Percentiles rank a stretch among this genome's conserved stretches.
phyloP scores from a whole-genome alignment of 1,140 invertebrate species.

The Lethrus apterus region DNA sequence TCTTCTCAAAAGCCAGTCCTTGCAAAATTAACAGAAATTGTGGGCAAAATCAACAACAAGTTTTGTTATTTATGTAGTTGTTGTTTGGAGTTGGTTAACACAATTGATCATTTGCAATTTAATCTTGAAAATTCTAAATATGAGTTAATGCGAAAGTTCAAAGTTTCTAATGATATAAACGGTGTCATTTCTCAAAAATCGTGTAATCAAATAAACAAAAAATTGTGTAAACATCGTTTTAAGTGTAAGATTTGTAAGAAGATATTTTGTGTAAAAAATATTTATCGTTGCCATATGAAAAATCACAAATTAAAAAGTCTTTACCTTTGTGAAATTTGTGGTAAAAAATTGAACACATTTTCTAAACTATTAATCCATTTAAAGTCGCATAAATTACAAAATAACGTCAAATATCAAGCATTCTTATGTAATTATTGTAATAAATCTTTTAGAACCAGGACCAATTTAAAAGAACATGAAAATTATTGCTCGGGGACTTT shows the following conservation, averaged over 20 bases:
- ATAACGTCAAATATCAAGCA: neutral
- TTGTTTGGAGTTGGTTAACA: conserved; percentile 35
- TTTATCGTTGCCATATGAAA: conserved; percentile 18
- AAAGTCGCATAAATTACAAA: conserved; percentile 11
- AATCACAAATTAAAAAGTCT: conserved; percentile 17
- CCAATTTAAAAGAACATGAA: conserved; percentile 32
- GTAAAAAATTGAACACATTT: conserved; percentile 14
- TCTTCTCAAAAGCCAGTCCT: conserved; percentile 33
- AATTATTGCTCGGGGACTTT: conserved; percentile 33
- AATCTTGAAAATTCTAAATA: conserved; percentile 27
- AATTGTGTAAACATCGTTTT: conserved; percentile 10
- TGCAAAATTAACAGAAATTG: conserved; percentile 28
- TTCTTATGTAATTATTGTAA: conserved; percentile 22
- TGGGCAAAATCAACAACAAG: conserved; percentile 23
- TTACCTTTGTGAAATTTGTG: conserved; percentile 25
- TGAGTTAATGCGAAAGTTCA: conserved; percentile 28
- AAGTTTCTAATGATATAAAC: neutral
- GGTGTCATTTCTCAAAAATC: neutral
- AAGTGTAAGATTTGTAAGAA: conserved; percentile 21
- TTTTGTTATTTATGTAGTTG: conserved; percentile 33
- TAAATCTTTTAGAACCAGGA: conserved; percentile 21
- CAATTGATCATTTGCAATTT: conserved; percentile 34
- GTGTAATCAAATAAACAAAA: neutral
- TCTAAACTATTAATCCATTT: conserved; percentile 13
- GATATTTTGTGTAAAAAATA: conserved; percentile 16